These are phyloP conservation scores for Tachyglossus aculeatus DNA, from an alignment of 2,797 vertebrate species.

Conservation along the genomic window DNA sequence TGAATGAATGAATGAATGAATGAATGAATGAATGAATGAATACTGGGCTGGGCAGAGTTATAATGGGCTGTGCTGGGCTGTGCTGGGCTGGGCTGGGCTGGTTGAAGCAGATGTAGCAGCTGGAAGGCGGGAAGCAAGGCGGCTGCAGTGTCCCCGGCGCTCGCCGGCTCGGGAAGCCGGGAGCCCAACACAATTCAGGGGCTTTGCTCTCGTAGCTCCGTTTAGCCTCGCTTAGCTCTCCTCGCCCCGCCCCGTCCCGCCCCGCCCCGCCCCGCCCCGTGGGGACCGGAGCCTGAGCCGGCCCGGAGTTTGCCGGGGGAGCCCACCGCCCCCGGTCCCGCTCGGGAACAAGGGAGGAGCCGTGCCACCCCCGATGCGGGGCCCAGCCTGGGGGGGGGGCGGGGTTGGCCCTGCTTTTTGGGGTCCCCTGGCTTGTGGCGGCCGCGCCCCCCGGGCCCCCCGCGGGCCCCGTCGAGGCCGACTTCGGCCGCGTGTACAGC, in stretches of 20 bases:
- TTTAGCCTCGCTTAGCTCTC: no score
- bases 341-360: background rate
- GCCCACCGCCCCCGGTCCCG: background rate
- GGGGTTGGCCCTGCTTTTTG: conserved; percentile 38
- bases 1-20: no score
- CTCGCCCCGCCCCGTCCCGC: background rate
- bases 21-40: no score
- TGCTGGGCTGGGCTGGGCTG: no score
- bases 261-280: background rate
- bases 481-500: conserved; percentile 70
- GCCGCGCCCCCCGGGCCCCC: background rate
- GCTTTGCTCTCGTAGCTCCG: background rate
- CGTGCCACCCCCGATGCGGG: conserved; percentile 40
- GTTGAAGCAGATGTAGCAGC: no score
- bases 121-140: background rate
- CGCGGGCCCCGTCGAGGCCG: conserved; percentile 32
- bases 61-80: no score
- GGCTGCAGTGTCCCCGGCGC: background rate
- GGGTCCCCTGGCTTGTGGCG: conserved; percentile 11
- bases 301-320: background rate
- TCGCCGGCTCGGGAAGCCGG: background rate
- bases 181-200: background rate
- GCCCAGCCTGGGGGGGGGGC: background rate
- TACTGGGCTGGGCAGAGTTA: no score
- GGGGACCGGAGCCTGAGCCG: conserved; percentile 11